Base-by-base conservation (phyloP, 1,140 invertebrate species). In the Brachionus angularis region DNA sequence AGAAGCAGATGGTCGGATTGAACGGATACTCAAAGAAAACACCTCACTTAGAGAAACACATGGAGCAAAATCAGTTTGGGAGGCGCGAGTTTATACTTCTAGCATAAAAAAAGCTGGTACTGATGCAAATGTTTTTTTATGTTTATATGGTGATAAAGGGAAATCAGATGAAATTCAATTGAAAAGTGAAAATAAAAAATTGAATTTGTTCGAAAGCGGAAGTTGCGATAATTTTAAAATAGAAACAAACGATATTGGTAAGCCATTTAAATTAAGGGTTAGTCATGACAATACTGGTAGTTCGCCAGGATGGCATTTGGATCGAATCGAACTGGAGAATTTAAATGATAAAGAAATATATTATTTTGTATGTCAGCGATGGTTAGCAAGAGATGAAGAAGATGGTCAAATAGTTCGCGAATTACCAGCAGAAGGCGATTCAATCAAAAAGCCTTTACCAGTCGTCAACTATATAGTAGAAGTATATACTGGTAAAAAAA, bases 251-350 rank as follows among this genome's bases (percentile, higher is more conserved):
- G 76, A 80, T 23, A 72, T 82, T 71, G 81, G 80, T 5, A 75
- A 64, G 14, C 79, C 79, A 18, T 81, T 77, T 73, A 82, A 82
- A 58, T 71, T 82, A 5, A 73, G 81, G 29, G 75, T 81, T 31
- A 76, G 76, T 73, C 81, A 82, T 74, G 81, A 82, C 71, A 79
- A 80, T 73, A 73, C 62, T 34, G 79, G 79, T 2, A 31, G 53
- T 5, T 73, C 74, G 33, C 72, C 79, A 16, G 78, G 76, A 31
- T 82, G 80, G 80, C 78, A 79, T 75, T 74, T 82, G 5, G 75
- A 80, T 44, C 78, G 77, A 79, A 75, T 82, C 74, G 79, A 80
- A 61, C 75, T 81, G 73, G 77, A 81, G 62, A 80, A 77, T 42
- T 74, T 77, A 75, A 50, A 52, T 3, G 76, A 76, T 4, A 76